Evolutionary conservation across 1,140 invertebrate species (phyloP).

Genomic region (Venturia canescens): DNA sequence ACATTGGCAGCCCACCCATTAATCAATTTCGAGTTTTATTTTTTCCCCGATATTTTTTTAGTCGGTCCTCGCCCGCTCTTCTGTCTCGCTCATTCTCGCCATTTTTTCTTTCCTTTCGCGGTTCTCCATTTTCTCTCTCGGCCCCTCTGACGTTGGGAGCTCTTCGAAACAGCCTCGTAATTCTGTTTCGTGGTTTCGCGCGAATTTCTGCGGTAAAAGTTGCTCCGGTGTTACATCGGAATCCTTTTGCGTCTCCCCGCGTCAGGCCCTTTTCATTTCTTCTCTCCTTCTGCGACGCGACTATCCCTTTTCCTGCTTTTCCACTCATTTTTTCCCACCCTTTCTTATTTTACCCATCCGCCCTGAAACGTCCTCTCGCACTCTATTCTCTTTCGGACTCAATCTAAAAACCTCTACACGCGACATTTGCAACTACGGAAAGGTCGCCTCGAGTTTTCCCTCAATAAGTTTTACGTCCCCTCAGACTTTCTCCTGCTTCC

Average conservation of each 20-base stretch:
- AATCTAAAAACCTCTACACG: not conserved
- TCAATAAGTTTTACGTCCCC: not conserved
- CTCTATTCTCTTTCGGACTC: constrained; percentile 8
- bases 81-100: not conserved
- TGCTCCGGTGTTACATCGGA: constrained; percentile 54
- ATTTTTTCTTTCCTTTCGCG: not conserved
- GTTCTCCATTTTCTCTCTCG: constrained; percentile 1
- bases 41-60: not conserved
- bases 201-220: constrained; percentile 60
- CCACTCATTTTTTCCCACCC: not conserved
- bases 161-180: constrained; percentile 56
- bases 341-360: not conserved
- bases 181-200: constrained; percentile 61
- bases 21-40: constrained; percentile 60
- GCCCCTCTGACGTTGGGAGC: not conserved
- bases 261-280: constrained; percentile 56
- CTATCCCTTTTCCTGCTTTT: constrained; percentile 3
- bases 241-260: constrained; percentile 59
- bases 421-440: not conserved
- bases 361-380: constrained; percentile 4
- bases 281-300: not conserved
- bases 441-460: not conserved
- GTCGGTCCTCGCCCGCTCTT: not conserved
- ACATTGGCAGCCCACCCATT: constrained; percentile 61
- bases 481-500: no score